Evolutionary conservation across 2,113 vertebrate genomes (phyloP), one percentile per base, ranked within the genome.

Genomic region (Micromys minutus): DNA sequence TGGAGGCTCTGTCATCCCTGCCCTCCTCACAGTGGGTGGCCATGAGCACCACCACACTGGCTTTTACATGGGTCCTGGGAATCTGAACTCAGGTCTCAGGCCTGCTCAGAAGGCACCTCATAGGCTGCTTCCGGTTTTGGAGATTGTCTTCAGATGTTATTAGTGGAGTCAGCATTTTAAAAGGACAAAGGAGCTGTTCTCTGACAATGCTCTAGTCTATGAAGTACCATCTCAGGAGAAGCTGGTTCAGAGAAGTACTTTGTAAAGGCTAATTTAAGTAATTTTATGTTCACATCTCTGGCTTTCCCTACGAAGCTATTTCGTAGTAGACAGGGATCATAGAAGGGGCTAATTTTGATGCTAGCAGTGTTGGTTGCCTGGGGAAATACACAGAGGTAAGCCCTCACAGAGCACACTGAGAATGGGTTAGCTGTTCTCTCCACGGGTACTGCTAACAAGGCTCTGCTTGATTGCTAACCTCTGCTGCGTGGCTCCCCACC

Each of bases 401-500:
- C 79, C 21, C 57, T 52, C 45, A n/a, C 42, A 77, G 55, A 92
- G 87, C 93, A 13, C 26, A 12, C 5, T 39, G 42, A 90, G 83
- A 92, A 77, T 45, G 24, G 31, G n/a, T n/a, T n/a, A 93, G 81
- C 9, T 0, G 17, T 72, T 97, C 97, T 94, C 83, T 96, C 93
- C 95, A 86, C 42, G 83, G 95, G 90, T 47, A 42, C 24, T 95
- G 91, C 96, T 92, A 97, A 96, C 72, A 71, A 95, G 95, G 91
- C 95, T 86, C 87, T 87, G 79, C 94, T 96, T 97, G 96, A 72
- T 92, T 26, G n/a, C 89, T 77, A 22, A 95, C 95, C 89, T 97
- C 95, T 94, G 95, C 93, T 42, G 50, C 57, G n/a, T 76, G 94
- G 89, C 96, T 98, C 96, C 90, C 95, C 69, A 90, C 74, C 74